Conservation (phyloP, 2,797 vertebrate species). For the Chrysocyon brachyurus region DNA sequence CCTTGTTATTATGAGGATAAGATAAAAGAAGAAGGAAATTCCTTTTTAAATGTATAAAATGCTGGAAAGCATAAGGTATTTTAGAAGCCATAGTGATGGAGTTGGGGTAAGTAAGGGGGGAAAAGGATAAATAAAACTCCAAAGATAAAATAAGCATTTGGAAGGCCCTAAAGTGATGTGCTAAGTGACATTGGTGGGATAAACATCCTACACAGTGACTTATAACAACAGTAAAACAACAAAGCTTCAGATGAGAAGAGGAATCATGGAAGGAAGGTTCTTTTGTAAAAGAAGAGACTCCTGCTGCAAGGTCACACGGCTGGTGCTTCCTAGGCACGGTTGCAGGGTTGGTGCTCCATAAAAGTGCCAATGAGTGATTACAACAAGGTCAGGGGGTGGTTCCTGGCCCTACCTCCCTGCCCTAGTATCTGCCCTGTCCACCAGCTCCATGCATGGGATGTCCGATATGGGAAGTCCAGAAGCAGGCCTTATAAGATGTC, state of each 20-base stretch:
- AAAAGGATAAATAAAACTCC: not conserved
- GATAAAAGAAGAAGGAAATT: not conserved
- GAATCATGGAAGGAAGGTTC: not conserved
- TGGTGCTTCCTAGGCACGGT: not conserved
- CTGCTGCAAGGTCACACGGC: fast-evolving
- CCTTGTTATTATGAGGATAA: not conserved
- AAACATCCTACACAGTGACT: not conserved
- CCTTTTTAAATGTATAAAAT: not conserved
- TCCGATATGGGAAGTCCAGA: not conserved
- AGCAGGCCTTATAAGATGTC: not conserved
- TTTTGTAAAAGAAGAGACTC: not conserved
- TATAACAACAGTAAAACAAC: not conserved
- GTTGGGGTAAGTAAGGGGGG: not conserved
- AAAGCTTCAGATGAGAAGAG: not conserved
- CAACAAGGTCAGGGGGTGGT: not conserved
- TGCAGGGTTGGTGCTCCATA: not conserved
- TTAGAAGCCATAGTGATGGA: not conserved
- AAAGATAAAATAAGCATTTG: not conserved
- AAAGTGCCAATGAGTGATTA: fast-evolving
- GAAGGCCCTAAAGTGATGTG: not conserved
- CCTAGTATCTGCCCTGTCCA: not conserved
- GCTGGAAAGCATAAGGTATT: not conserved
- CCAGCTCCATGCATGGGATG: not conserved
- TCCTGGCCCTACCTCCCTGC: not conserved
- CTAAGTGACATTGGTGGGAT: not conserved